Conservation (phyloP, 35 echinoderm and acorn worm species). For the Chiridota heheva region DNA sequence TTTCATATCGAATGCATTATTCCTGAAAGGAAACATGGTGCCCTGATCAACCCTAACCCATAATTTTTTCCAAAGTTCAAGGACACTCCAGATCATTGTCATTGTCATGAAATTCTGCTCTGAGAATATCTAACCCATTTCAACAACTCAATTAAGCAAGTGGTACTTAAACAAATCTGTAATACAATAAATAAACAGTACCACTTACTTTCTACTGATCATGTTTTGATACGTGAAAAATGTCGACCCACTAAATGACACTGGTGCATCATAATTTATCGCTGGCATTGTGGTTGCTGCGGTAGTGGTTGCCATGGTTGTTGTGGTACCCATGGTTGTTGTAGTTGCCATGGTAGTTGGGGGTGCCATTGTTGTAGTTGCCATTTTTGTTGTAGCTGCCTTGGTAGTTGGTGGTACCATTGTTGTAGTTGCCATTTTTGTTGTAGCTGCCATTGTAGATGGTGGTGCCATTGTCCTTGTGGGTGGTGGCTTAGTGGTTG, state of each 20-base stretch:
- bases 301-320: not conserved
- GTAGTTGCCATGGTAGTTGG: not conserved
- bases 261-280: constrained; percentile 51
- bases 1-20: no score
- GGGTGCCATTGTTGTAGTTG: not conserved
- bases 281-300: not conserved
- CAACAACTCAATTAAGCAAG: not conserved
- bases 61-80: no score
- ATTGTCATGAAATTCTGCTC: not conserved
- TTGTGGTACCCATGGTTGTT: not conserved
- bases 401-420: not conserved
- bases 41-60: no score
- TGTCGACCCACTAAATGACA: constrained; percentile 59
- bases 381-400: not conserved
- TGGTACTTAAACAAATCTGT: not conserved
- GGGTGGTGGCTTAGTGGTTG: not conserved
- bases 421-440: not conserved
- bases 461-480: not conserved
- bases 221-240: constrained; percentile 63
- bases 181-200: not conserved
- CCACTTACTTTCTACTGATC: constrained; percentile 60
- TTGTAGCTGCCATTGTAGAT: not conserved
- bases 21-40: no score
- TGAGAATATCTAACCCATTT: not conserved
- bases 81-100: no score